Evolutionary conservation across 2,888 invertebrate genomes (phyloP).

Genomic region (Tetheella fluctuosa): DNA sequence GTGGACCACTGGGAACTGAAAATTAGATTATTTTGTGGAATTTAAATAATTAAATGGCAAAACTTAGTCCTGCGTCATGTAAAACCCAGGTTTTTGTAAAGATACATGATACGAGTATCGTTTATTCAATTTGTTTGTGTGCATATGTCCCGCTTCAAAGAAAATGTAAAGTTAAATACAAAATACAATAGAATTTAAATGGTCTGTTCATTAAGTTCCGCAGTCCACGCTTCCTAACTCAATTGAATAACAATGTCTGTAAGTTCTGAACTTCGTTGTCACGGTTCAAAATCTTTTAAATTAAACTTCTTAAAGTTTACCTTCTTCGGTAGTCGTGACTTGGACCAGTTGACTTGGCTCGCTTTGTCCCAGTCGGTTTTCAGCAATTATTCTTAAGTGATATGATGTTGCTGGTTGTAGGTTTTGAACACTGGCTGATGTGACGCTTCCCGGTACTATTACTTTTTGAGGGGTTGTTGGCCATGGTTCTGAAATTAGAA

Average conservation of each 20-base stretch:
- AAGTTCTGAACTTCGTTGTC: constrained; percentile 9
- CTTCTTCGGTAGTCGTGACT: constrained; percentile 93
- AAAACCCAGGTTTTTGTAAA: neutral
- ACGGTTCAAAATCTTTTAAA: neutral
- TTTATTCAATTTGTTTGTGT: no score
- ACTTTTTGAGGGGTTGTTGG: constrained; percentile 92
- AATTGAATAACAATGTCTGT: constrained; percentile 10
- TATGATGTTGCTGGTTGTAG: constrained; percentile 94
- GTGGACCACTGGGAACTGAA: constrained; percentile 91
- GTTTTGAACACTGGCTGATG: constrained; percentile 91
- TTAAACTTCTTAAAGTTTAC: constrained; percentile 52
- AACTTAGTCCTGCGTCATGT: no score
- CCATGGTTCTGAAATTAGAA: constrained; percentile 88
- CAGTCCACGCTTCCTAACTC: constrained; percentile 9
- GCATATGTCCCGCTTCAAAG: neutral
- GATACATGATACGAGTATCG: neutral
- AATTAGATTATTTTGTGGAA: constrained; percentile 18
- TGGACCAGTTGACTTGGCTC: constrained; percentile 93
- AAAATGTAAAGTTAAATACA: neutral
- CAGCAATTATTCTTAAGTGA: constrained; percentile 94
- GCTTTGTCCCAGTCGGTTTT: constrained; percentile 94
- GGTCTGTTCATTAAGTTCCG: neutral
- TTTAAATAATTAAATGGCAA: no score
- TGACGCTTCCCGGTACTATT: constrained; percentile 92
- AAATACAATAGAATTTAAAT: neutral